Evolutionary conservation across 2,888 invertebrate genomes (phyloP), one percentile per base, ranked within the genome.

Genomic region (Exephanes ischioxanthus): DNA sequence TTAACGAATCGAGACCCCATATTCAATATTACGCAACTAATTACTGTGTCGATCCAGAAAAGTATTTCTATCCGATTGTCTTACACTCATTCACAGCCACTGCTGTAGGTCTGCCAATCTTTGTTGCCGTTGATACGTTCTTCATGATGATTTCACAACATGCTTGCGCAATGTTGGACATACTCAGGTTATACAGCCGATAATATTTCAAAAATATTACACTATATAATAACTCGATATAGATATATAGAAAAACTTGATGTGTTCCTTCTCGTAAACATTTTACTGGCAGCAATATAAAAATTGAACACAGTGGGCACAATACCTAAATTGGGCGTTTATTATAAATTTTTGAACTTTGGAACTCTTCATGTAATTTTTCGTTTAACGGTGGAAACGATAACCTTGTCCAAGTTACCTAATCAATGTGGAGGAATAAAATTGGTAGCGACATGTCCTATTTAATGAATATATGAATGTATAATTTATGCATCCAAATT

Each of bases 51-150:
- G 61, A 61, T 16, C 26, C 61, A 5, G 11, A 61, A 11, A 61
- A 61, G 61, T 61, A 61, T 61, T 61, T 61, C 26, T 61, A 61
- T 30, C 61, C 61, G 30, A 61, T 61, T 6, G 14, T 16, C 61
- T 14, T 61, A 1, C 61, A 61, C 61, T 14, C 16, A 61, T 11
- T 26, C 16, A 0, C 14, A 61, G 30, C 6, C 14, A 26, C 26
- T 30, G 16, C 16, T 4, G 3, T 61, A 16, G 9, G 26, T 16
- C 30, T 61, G 22, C 16, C 26, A 26, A 16, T 30, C 14, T 26
- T 26, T 14, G 61, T 61, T 14, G 22, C 16, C 16, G 0, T 61
- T 30, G 61, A 61, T 61, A 61, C 61, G 16, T 26, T 61, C 26
- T 61, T 26, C 16, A 61, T 61, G 61, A 26, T 22, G 26, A 30